Evolutionary conservation across 2,888 invertebrate species (phyloP).

Genomic region (Cephus pygmeus): DNA sequence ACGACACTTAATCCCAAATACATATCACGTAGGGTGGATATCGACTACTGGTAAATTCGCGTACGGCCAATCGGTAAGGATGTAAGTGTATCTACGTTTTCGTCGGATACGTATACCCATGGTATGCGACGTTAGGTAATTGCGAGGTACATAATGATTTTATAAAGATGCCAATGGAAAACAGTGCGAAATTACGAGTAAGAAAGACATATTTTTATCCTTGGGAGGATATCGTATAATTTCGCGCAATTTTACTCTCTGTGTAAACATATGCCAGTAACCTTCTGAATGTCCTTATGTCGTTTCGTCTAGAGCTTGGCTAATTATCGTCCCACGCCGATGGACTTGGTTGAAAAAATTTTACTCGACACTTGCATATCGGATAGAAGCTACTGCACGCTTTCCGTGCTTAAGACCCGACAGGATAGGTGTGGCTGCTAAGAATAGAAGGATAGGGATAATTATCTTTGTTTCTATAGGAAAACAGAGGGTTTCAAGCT

Average conservation of each 20-base stretch:
- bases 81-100: neutral
- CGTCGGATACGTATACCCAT: neutral
- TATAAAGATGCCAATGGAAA: neutral
- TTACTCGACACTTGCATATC: neutral
- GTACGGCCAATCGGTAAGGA: neutral
- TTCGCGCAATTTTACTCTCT: neutral
- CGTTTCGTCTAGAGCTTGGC: neutral
- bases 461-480: neutral
- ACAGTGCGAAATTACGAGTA: neutral
- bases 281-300: neutral
- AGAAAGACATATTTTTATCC: neutral
- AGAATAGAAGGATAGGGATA: neutral
- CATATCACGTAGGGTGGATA: neutral
- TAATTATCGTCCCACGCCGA: neutral
- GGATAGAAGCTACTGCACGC: neutral
- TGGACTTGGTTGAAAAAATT: neutral
- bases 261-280: neutral
- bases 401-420: neutral
- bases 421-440: neutral
- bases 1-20: neutral
- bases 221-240: neutral
- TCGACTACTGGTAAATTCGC: neutral
- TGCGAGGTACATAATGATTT: neutral
- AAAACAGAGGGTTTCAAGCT: slow-evolving; percentile 15
- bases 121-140: neutral